Base-by-base conservation (phyloP, 2,888 invertebrate species). In the Meiosimyza platycephala region DNA sequence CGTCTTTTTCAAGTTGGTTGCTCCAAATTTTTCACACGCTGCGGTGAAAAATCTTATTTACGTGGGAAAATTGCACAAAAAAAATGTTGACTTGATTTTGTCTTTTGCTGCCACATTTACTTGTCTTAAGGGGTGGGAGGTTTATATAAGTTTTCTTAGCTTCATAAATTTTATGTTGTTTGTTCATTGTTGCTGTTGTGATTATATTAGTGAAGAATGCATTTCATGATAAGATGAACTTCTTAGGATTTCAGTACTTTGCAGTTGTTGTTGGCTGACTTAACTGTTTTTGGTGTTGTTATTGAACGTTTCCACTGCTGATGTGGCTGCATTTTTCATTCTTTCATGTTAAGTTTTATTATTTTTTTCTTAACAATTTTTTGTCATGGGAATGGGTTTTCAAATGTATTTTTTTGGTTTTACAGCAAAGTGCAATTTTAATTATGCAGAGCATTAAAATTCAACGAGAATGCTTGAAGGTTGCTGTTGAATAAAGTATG, bases 1-100 rank as follows among this genome's bases (percentile, higher is more conserved):
- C 9, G 40, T 7, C 9, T n/a, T 50, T 60, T 62, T 70, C 70
- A 54, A 54, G 6, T 22, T 22, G 22, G 47, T 70, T 78, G 77
- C 78, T 80, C 80, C 76, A 74, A 78, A 77, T 78, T 78, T 75
- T 83, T 84, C 83, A 84, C 83, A 83, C 84, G 84, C 80, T 77
- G 78, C 81, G 80, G 79, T 77, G 71, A 73, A 71, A 60, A 66
- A 54, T 62, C 64, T 71, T 57, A 81, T 81, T 82, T 81, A 80
- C 84, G 84, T 84, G 84, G 85, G 84, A 84, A 81, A 80, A 75
- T 80, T 78, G 77, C 76, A 76, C 77, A 80, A 78, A 78, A 68
- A 62, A n/a, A 6, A 48, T 13, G 22, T 48, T 22, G 68, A n/a
- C 16, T 33, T 4, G 13, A 40, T 40, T 40, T 40, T 40, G 40